Percentiles rank a stretch among this genome's conserved stretches.
These are phyloP conservation scores for Pocillopora verrucosa DNA, from an alignment of 64 coral and sea anemone species.

Conservation along the genomic window DNA sequence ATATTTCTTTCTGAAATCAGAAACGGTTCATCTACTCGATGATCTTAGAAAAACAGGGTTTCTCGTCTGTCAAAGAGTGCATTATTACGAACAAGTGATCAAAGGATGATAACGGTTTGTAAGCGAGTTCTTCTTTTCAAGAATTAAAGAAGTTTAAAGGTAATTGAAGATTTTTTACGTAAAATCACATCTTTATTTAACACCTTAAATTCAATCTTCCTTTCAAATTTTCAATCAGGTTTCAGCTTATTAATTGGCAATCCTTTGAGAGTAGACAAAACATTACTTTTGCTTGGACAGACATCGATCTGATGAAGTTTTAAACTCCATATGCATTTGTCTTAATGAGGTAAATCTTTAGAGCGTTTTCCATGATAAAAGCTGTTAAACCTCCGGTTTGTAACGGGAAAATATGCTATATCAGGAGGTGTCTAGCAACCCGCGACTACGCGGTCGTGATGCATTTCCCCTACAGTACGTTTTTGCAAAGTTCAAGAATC, in stretches of 20 bases:
- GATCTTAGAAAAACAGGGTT: too few relatives aligned
- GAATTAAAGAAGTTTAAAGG: background rate
- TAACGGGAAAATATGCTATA: background rate
- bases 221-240: background rate
- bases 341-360: background rate
- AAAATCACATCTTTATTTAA: background rate
- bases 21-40: too few relatives aligned
- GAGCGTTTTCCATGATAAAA: background rate
- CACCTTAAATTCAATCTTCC: background rate
- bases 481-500: background rate
- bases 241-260: background rate
- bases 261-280: background rate
- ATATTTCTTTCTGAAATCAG: too few relatives aligned
- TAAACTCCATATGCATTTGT: background rate
- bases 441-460: background rate
- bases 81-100: too few relatives aligned
- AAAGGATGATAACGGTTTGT: background rate
- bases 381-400: background rate
- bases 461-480: too few relatives aligned
- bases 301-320: background rate
- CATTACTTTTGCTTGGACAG: background rate
- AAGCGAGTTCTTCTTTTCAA: background rate
- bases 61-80: too few relatives aligned
- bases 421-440: background rate
- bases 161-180: background rate